A percentile compares a stretch with the other conserved stretches of the same genome.
These are phyloP conservation scores for Chaetura pelagica DNA, from an alignment of 2,113 vertebrate species.

Conservation along the genomic window DNA sequence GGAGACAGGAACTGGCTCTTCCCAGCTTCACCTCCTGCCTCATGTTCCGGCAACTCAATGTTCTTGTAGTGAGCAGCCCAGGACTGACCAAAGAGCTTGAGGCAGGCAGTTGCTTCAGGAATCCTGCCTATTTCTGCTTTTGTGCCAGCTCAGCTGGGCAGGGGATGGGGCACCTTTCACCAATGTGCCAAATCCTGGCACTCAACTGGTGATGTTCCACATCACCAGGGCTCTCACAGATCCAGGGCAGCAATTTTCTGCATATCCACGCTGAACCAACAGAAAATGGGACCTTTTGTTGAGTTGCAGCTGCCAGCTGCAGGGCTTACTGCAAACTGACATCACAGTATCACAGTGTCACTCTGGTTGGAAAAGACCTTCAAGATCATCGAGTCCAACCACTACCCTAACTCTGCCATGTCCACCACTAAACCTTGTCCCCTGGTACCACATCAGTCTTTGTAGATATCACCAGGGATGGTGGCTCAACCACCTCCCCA, in stretches of 20 bases:
- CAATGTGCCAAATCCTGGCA: background rate
- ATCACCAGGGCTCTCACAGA: background rate
- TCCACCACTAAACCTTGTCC: no score
- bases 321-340: background rate
- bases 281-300: background rate
- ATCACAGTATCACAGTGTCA: no score
- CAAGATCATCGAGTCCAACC: no score
- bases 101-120: background rate
- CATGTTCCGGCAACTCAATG: background rate
- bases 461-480: no score
- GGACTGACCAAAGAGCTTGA: no score
- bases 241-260: background rate
- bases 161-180: background rate
- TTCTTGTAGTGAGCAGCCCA: no score
- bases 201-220: background rate
- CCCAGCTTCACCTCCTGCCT: background rate
- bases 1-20: background rate
- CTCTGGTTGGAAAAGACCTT: no score
- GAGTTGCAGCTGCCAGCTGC: background rate
- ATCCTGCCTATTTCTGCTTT: background rate
- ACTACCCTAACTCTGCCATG: no score
- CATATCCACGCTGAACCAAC: background rate
- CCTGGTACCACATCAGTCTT: no score
- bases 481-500: no score
- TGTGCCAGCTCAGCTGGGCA: background rate